Base-by-base conservation (phyloP, 2,888 invertebrate genomes). In the Caenorhabditis uteleia region DNA sequence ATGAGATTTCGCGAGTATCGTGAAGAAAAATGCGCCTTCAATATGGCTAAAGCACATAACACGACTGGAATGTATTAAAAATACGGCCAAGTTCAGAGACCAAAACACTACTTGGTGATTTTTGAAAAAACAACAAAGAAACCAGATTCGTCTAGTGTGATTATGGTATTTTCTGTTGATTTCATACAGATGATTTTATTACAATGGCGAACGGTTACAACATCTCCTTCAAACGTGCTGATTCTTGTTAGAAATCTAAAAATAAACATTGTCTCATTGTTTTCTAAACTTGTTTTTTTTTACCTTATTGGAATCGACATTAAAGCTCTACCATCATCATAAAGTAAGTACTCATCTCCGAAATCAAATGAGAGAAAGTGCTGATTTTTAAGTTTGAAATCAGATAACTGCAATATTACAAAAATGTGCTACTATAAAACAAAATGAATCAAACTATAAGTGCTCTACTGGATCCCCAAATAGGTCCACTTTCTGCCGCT, bases 361-460 rank as follows among this genome's bases (percentile, higher is more conserved):
- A 46, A 48, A 42, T 70, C 62, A 40, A 66, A 70, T 5, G 59
- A 55, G 12, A 70, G 29, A 10, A 48, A 56, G 18, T 56, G 59
- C 33, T 27, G 36, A 20, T 29, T 18, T 46, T 50, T 59, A 7
- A 53, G 29, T 12, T 29, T 18, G 25, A 56, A 70, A 16, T 55
- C 47, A 18, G 58, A 34, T 5, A 58, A 21, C 60, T 68, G 26
- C 48, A 49, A 43, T 16, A 34, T 38, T n/a, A 39, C 36, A 8
- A 7, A 38, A 10, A 20, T 45, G 39, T 20, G 29, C 31, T 4
- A 23, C 18, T 7, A 47, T 31, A 4, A 47, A n/a, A n/a, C n/a
- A n/a, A 16, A 42, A 56, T 33, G 6, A 26, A 42, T 2, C 45
- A 34, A 12, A 64, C 64, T 31, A 64, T 49, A n/a, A 64, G 45